These are phyloP conservation scores for Pycnomerus fuliginosus DNA, from an alignment of 2,888 invertebrate genomes.

Conservation along the genomic window DNA sequence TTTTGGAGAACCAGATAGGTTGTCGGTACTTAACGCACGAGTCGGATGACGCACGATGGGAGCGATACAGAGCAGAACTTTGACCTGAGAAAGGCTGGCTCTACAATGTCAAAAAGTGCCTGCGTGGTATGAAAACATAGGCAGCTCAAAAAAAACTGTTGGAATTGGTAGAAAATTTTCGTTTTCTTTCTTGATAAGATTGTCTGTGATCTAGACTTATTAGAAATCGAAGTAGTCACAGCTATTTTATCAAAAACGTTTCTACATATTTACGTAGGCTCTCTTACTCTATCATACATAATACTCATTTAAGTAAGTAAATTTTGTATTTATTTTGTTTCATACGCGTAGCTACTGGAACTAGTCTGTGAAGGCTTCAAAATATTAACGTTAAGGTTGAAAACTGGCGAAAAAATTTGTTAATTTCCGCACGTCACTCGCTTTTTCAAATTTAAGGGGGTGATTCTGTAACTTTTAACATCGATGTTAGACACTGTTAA, in stretches of 20 bases:
- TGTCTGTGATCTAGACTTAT: slow-evolving; percentile 14
- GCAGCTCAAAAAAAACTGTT: slow-evolving; percentile 19
- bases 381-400: too few species aligned
- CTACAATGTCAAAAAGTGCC: slow-evolving; percentile 51
- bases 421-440: too few species aligned
- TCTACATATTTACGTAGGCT: too few species aligned
- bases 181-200: slow-evolving; percentile 14
- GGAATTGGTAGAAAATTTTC: slow-evolving; percentile 15
- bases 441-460: too few species aligned
- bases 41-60: slow-evolving; percentile 92
- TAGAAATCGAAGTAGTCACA: slow-evolving; percentile 8
- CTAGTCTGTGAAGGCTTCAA: too few species aligned
- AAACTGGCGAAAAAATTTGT: too few species aligned
- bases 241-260: slow-evolving; percentile 14
- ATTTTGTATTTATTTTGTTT: too few species aligned
- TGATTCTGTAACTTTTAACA: too few species aligned
- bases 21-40: slow-evolving; percentile 87
- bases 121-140: slow-evolving; percentile 47
- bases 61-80: slow-evolving; percentile 52
- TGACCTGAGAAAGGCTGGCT: slow-evolving; percentile 57
- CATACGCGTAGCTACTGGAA: too few species aligned
- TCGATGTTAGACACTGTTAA: too few species aligned
- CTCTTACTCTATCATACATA: too few species aligned
- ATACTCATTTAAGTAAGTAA: too few species aligned
- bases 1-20: slow-evolving; percentile 74